Base-by-base conservation (phyloP, 2,797 vertebrate species). In the Lerista edwardsae region DNA sequence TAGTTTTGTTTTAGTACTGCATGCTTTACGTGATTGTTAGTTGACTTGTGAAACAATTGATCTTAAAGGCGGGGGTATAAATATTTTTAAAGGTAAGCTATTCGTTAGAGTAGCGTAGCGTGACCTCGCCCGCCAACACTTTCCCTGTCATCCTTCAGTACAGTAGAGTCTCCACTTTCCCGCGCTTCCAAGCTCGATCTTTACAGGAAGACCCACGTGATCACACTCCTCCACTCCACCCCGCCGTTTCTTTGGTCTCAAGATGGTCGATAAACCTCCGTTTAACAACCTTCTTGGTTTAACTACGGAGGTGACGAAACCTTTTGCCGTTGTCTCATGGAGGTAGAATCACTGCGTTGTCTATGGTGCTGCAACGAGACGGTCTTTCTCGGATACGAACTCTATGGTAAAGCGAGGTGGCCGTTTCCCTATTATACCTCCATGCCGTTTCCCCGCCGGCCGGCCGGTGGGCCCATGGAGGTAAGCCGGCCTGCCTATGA, bases 181-280 rank as follows among this genome's bases (percentile, higher is more conserved):
- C 71, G 71, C 71, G 27, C 19, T 64, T 78, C 39, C 59, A 78
- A 5, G 62, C n/a, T n/a, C n/a, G 14, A 39, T 51, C 9, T 31
- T 47, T 6, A 21, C 17, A 21, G 10, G n/a, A 36, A 25, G 21
- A 34, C 8, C 44, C 23, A 36, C 73, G 51, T 36, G 19, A 57
- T 10, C 31, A 10, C n/a, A n/a, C 9, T 29, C 7, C 19, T 47
- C 61, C 62, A 14, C 1, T 36, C 39, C 23, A 2, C 57, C 29
- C 17, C 36, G 7, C 31, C 5, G 5, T 39, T 57, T 11, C 65
- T 12, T 27, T 10, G 1, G 23, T 4, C 51, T 31, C 67, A 84
- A 87, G 61, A 87, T 84, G 86, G 86, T 73, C 9, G 34, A 47
- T n/a, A n/a, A n/a, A n/a, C n/a, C n/a, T n/a, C n/a, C n/a, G n/a